Conservation (phyloP, 1,140 invertebrate genomes). For the Caenorhabditis elegans region WBcel235 BX284602.5:8073001-8073500, state of each 20-base stretch:
- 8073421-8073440: background rate
- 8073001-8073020: too few species aligned
- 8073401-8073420: background rate
- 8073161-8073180: slow-evolving; percentile 7
- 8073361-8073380: background rate
- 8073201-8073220: background rate
- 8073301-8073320: background rate
- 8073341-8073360: slow-evolving; percentile 3
- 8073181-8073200: background rate
- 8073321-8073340: slow-evolving; percentile 5
- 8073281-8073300: background rate
- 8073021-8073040: too few species aligned
- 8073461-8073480: background rate
- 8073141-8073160: background rate
- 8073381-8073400: background rate
- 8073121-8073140: background rate
- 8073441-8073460: background rate
- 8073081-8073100: too few species aligned
- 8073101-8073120: too few species aligned
- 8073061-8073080: too few species aligned
- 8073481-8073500: background rate
- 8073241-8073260: background rate
- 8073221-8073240: background rate
- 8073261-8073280: background rate
- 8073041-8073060: too few species aligned